Evolutionary conservation across 2,797 vertebrate genomes (phyloP), one percentile per base, ranked within the genome.

Genomic region (Neopelma chrysocephalum): DNA sequence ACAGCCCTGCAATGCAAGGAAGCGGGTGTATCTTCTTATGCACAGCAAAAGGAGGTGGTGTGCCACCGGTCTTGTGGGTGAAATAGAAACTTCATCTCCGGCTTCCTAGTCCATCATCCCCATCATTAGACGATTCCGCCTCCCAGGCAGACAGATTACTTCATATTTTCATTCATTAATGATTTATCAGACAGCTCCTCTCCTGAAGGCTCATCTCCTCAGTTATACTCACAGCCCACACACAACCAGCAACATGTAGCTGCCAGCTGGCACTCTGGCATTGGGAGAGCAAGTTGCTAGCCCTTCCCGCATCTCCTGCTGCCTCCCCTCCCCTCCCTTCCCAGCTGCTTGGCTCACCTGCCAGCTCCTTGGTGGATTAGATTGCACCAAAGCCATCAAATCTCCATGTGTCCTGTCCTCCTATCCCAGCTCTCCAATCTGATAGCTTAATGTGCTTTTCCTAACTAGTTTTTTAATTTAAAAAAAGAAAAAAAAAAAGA

Each of bases 161-260:
- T 94, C 83, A 42, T 92, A 92, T 96, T 96, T 95, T 87, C 86
- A 75, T 96, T 95, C 93, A 95, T 96, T 97, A 95, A 96, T 96
- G 93, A 94, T 96, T 96, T 94, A 96, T 89, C 90, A 90, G 86
- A 77, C 82, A 94, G 88, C 83, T 94, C 77, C 93, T 96, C 71
- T 90, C 94, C 93, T 95, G 61, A 87, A 95, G 94, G 88, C 91
- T 95, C 90, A 68, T 94, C 91, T 95, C 82, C 70, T 91, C 80
- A 61, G 32, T 54, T 77, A 51, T 36, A 57, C 54, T 90, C 75
- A 22, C 65, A 87, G 68, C 91, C 90, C 90, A 89, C 95, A 91
- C 23, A 0, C 89, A 94, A 71, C 54, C 79, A 87, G 91, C 87
- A 85, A 14, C 34, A 5, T 10, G 58, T 61, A 70, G 53, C 65